phyloP scores from a whole-genome alignment of 2,113 vertebrate genomes.

The Choloepus hoffmanni region DNA sequence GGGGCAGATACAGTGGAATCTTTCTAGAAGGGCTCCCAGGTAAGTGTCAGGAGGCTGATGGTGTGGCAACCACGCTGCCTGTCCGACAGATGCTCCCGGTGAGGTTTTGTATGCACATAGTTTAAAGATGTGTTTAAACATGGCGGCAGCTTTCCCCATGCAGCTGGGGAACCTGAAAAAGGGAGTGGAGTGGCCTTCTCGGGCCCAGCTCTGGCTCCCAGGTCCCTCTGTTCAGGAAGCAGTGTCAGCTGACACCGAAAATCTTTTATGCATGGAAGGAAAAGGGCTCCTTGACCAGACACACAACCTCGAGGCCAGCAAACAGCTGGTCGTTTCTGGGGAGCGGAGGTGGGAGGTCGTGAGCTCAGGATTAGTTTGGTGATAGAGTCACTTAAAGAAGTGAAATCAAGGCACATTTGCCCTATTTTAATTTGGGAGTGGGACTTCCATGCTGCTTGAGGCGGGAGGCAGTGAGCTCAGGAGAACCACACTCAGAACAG shows the following conservation, averaged over 20 bases:
- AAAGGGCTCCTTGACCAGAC: neutral
- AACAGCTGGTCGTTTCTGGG: neutral
- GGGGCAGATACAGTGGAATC: neutral
- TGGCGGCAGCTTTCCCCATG: neutral
- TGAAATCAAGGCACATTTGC: neutral
- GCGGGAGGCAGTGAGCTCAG: neutral
- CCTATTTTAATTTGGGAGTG: neutral
- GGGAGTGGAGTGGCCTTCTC: neutral
- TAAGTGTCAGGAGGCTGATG: neutral
- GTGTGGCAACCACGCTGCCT: neutral
- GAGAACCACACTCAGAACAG: rapidly evolving
- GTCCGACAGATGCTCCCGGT: neutral
- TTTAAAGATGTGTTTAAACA: neutral
- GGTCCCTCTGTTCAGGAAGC: neutral
- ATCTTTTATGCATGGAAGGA: neutral
- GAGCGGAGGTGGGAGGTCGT: neutral
- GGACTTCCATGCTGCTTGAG: neutral
- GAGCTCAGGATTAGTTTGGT: neutral
- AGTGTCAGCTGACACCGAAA: neutral
- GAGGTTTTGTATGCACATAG: neutral
- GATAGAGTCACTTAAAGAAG: neutral
- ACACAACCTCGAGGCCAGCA: neutral
- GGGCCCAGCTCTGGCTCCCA: neutral
- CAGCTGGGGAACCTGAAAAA: neutral
- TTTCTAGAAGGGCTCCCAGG: neutral